Conservation (phyloP, 1,140 invertebrate species). For the Aphelinus certus region DNA sequence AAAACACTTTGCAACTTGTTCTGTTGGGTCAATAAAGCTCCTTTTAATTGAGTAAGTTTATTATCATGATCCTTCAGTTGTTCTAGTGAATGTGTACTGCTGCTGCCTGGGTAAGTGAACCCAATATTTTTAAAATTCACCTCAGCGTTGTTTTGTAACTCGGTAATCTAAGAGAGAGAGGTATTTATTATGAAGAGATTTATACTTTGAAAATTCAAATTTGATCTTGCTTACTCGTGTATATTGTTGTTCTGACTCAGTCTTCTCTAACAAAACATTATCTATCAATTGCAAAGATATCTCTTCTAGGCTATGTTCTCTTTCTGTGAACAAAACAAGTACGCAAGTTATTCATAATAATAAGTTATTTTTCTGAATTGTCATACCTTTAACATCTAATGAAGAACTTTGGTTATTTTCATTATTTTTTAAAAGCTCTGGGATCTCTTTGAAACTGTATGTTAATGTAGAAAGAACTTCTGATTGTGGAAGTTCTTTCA, state of each 20-base stretch:
- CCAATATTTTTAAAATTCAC: slow-evolving; percentile 71
- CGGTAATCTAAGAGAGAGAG: slow-evolving; percentile 64
- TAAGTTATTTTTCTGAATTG: neutral
- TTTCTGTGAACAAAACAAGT: slow-evolving; percentile 48
- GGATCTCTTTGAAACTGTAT: slow-evolving; percentile 49
- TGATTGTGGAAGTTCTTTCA: slow-evolving; percentile 58
- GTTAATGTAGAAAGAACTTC: slow-evolving; percentile 50
- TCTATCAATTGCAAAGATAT: slow-evolving; percentile 78
- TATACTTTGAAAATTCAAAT: neutral
- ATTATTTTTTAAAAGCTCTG: slow-evolving; percentile 32
- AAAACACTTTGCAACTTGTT: slow-evolving; percentile 68
- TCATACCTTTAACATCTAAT: slow-evolving; percentile 47
- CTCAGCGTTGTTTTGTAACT: slow-evolving; percentile 68
- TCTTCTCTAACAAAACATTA: slow-evolving; percentile 74
- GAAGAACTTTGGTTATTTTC: slow-evolving; percentile 50
- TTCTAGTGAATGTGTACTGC: slow-evolving; percentile 69
- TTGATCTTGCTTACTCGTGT: slow-evolving; percentile 57
- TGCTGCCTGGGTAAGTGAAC: slow-evolving; percentile 74
- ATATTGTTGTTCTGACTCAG: slow-evolving; percentile 74
- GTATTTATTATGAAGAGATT: no score
- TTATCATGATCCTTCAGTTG: slow-evolving; percentile 74
- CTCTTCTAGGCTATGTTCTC: slow-evolving; percentile 78
- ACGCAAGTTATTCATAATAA: slow-evolving; percentile 61
- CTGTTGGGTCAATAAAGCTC: slow-evolving; percentile 72
- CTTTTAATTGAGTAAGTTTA: slow-evolving; percentile 72